These are phyloP conservation scores for Antechinus stuartii DNA, from an alignment of 2,113 vertebrate genomes.

Conservation along the genomic window DNA sequence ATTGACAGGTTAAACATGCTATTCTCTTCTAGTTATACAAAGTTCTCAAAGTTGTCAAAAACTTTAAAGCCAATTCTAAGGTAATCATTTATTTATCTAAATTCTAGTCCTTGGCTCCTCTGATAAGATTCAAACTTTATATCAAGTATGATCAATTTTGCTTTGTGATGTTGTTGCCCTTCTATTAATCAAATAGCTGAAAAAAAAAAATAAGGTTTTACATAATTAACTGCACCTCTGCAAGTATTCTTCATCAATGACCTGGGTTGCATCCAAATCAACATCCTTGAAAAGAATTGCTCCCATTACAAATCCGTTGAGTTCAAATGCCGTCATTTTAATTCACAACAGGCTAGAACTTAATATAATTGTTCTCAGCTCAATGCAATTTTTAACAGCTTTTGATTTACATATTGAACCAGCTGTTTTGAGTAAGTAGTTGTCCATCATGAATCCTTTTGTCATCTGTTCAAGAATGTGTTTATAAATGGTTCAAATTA, in stretches of 20 bases:
- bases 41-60: constrained; percentile 9
- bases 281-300: constrained; percentile 72
- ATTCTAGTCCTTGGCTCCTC: constrained; percentile 5
- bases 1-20: constrained; percentile 6
- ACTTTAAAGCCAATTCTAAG: constrained; percentile 45
- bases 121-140: constrained; percentile 12
- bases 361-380: constrained; percentile 80
- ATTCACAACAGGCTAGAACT: constrained; percentile 77
- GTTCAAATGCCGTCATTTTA: constrained; percentile 75
- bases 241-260: constrained; percentile 65
- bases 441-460: constrained; percentile 77
- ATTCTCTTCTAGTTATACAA: constrained; percentile 21
- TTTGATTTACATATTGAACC: constrained; percentile 80
- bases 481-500: constrained; percentile 82
- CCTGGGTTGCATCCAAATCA: constrained; percentile 65
- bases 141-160: background rate
- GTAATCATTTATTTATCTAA: constrained; percentile 34
- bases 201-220: constrained; percentile 50
- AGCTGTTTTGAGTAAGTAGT: constrained; percentile 78
- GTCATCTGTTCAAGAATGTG: constrained; percentile 80
- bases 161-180: constrained; percentile 47
- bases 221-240: constrained; percentile 56
- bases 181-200: constrained; percentile 20
- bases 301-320: constrained; percentile 78
- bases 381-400: constrained; percentile 77